Base-by-base conservation (phyloP, 92 coral and sea anemone genomes). In the Epizoanthus scotinus region DNA sequence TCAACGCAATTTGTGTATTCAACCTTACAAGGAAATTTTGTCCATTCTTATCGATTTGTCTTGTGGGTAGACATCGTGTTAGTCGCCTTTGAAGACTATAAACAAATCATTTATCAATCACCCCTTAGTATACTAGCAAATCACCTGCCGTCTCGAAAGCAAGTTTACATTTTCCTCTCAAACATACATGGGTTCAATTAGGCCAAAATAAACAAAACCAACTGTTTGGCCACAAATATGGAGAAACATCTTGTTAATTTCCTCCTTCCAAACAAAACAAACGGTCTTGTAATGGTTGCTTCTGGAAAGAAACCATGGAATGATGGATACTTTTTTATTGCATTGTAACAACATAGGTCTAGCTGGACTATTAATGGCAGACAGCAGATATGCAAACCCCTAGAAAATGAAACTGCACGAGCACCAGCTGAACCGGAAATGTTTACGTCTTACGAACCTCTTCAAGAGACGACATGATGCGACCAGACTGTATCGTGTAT, bases 1-100 rank as follows among this genome's bases (percentile, higher is more conserved):
- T 75, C 26, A 40, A 69, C 57, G 26, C 40, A 21, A 36, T 22
- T 58, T 38, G 67, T 38, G 57, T 12, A 75, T 75, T 60, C 67
- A 34, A 21, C 81, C 56, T 34, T 75, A 52, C 26, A 31, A 59
- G 44, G 61, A 26, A 59, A 75, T 40, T 58, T 9, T 22, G 2
- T 31, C 9, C 52, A 6, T 5, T 44, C 10, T 44, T 12, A 44
- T 8, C 2, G 10, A 44, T 38, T 20, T 75, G 14, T 24, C 19
- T 36, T 21, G 26, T 8, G 49, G 56, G 56, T 20, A 56, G 78
- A 29, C 50, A 50, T 29, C 34, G 20, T 19, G 22, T 34, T 38
- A n/a, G 53, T 50, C 18, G 20, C 47, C 8, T 38, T 67, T 17
- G 20, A 27, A 24, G 20, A 21, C 27, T 19, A n/a, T n/a, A 63